A percentile compares a stretch with the other conserved stretches of the same genome.
phyloP scores from a whole-genome alignment of 1,140 invertebrate species.

The Centruroides vittatus region DNA sequence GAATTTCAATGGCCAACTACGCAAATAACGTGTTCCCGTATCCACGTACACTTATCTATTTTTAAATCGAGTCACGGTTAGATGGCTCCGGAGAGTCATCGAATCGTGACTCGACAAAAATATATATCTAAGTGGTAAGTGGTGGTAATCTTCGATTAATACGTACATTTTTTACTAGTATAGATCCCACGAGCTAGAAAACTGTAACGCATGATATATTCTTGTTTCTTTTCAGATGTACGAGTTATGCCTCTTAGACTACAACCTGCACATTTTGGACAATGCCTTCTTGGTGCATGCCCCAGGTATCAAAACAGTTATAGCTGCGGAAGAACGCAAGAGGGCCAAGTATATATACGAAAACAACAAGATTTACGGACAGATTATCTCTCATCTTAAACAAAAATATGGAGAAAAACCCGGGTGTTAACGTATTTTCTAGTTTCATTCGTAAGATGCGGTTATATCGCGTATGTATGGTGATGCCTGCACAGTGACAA shows the following conservation, averaged over 20 bases:
- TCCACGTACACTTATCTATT: too few relatives aligned
- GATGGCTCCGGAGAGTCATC: too few relatives aligned
- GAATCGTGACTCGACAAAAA: too few relatives aligned
- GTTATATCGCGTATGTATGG: too few relatives aligned
- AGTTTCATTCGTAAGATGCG: background rate
- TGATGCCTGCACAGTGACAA: too few relatives aligned
- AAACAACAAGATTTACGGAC: conserved; percentile 46
- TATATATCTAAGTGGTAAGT: too few relatives aligned
- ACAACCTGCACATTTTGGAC: conserved; percentile 57
- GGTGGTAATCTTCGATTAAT: too few relatives aligned
- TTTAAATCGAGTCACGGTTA: too few relatives aligned
- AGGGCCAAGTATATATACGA: conserved; percentile 38
- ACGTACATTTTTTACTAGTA: too few relatives aligned
- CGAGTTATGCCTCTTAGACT: conserved; percentile 59
- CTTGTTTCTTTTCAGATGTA: conserved; percentile 44
- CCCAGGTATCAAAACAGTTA: conserved; percentile 45
- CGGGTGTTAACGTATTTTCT: conserved; percentile 8
- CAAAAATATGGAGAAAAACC: conserved; percentile 20
- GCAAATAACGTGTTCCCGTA: too few relatives aligned
- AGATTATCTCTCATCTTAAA: conserved; percentile 34
- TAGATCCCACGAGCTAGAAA: background rate
- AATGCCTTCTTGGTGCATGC: conserved; percentile 63
- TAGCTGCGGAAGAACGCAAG: conserved; percentile 26
- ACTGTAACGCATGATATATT: background rate
- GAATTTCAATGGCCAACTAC: too few relatives aligned